These are phyloP conservation scores for Jordanella pulchra DNA, from an alignment of 2,797 vertebrate genomes.

Conservation along the genomic window DNA sequence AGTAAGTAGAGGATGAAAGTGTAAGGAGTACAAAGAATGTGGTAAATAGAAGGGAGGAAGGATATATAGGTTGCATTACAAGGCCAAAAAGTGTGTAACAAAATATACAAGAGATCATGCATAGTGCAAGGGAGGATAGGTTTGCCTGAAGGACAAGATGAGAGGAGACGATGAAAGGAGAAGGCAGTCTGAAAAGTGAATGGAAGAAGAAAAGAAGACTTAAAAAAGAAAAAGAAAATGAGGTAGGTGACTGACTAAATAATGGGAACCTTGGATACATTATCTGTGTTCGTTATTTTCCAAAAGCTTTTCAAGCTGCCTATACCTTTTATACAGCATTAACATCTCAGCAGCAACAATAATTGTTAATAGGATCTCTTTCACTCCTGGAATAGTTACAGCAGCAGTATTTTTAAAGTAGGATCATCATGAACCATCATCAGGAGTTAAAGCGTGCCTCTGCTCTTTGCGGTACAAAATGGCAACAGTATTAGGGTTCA, in stretches of 20 bases:
- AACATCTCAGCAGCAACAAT: neutral
- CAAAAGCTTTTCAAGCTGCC: constrained; percentile 4
- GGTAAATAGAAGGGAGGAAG: constrained; percentile 6
- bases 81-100: constrained; percentile 20
- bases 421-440: constrained; percentile 8
- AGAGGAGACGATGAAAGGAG: constrained; percentile 27
- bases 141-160: constrained; percentile 32
- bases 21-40: neutral
- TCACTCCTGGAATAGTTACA: neutral
- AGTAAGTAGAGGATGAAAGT: neutral
- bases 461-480: constrained; percentile 20
- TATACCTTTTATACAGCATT: constrained; percentile 7
- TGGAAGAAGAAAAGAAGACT: constrained; percentile 4
- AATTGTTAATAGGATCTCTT: neutral
- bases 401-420: neutral
- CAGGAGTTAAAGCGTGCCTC: constrained; percentile 10
- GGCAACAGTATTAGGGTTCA: constrained; percentile 35
- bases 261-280: constrained; percentile 14
- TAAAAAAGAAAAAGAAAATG: neutral
- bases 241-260: neutral
- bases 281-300: constrained; percentile 11
- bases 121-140: constrained; percentile 11
- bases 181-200: constrained; percentile 19
- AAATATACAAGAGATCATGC: constrained; percentile 17
- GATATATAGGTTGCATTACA: constrained; percentile 1